phyloP scores from a whole-genome alignment of 2,888 invertebrate genomes.

The Patella ulyssiponensis region DNA sequence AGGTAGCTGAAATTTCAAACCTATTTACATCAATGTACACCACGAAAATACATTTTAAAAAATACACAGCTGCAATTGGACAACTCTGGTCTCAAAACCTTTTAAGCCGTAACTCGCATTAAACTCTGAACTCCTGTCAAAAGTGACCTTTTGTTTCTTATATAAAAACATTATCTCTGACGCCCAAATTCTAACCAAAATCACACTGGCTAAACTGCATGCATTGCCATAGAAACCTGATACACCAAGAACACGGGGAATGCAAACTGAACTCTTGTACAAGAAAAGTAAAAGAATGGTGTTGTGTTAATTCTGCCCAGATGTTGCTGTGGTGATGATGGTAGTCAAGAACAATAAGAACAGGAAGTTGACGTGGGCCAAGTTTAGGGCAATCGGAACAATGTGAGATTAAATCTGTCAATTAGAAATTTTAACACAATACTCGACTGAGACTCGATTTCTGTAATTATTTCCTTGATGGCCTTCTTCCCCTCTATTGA shows the following conservation, averaged over 20 bases:
- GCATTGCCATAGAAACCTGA: conserved; percentile 7
- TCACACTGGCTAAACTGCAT: background rate
- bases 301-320: background rate
- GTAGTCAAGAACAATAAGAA: background rate
- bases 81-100: no score
- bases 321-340: background rate
- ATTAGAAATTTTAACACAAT: background rate
- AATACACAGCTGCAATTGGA: no score
- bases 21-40: no score
- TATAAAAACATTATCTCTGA: background rate
- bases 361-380: background rate
- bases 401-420: background rate
- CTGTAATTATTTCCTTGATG: conserved; percentile 5
- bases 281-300: conserved; percentile 5
- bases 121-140: background rate
- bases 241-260: background rate
- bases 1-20: no score
- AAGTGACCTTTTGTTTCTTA: background rate
- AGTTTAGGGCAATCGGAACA: background rate
- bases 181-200: background rate
- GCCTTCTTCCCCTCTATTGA: background rate
- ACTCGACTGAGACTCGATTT: background rate
- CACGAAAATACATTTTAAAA: no score
- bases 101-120: no score
- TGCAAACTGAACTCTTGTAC: background rate